Conservation (phyloP, 2,888 invertebrate genomes). For the Acleris emargana region DNA sequence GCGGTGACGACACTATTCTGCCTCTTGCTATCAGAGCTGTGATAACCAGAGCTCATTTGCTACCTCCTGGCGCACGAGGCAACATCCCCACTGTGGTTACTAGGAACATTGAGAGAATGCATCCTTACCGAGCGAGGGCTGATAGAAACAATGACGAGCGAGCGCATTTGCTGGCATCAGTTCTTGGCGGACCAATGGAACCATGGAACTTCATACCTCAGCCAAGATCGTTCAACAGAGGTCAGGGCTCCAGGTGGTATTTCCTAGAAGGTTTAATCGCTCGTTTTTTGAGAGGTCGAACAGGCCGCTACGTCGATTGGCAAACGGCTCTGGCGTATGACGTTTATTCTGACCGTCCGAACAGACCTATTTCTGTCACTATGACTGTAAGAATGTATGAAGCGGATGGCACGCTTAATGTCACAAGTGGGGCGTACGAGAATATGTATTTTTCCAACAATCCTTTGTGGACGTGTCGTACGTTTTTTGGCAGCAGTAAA, state of each 20-base stretch:
- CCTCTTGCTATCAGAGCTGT: conserved; percentile 30
- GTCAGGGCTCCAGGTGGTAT: conserved; percentile 29
- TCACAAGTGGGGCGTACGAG: conserved; percentile 7
- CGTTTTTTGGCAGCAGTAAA: conserved; percentile 13
- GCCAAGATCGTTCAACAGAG: conserved; percentile 26
- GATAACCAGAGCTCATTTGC: conserved; percentile 23
- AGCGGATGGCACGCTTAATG: conserved; percentile 10
- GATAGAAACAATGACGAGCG: conserved; percentile 24
- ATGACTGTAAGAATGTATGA: conserved; percentile 30
- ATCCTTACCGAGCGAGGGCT: conserved; percentile 9
- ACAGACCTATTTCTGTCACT: conserved; percentile 19
- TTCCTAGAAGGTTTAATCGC: conserved; percentile 27
- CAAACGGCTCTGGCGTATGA: conserved; percentile 27
- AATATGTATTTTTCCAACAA: conserved; percentile 33
- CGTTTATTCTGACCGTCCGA: conserved; percentile 23
- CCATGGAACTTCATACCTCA: conserved; percentile 28
- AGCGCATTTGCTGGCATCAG: conserved; percentile 21
- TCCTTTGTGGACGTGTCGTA: conserved; percentile 23
- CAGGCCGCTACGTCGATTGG: conserved; percentile 26
- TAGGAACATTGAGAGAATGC: conserved; percentile 13
- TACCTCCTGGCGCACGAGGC: conserved; percentile 5
- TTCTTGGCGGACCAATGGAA: conserved; percentile 26
- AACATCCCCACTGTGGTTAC: conserved; percentile 14
- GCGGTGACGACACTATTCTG: conserved; percentile 16
- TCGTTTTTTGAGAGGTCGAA: conserved; percentile 6